A percentile compares a stretch with the other conserved stretches of the same genome.
These are phyloP conservation scores for Pseudomugil gertrudae DNA, from an alignment of 2,797 vertebrate species.

Conservation along the genomic window DNA sequence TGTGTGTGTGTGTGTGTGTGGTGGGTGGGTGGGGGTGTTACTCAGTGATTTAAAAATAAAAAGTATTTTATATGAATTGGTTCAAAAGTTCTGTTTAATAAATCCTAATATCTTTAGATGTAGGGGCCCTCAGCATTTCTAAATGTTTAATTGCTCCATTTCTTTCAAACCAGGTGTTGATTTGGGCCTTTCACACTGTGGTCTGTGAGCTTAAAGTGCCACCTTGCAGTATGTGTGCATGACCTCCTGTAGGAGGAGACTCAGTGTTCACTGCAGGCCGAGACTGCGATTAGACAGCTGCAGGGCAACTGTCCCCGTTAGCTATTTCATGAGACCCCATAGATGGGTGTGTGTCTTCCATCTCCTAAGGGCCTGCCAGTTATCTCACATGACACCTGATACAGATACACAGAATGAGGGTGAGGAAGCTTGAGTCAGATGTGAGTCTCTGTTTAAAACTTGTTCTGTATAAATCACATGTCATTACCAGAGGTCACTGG, in stretches of 20 bases:
- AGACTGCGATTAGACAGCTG: conserved; percentile 74
- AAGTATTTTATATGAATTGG: background rate
- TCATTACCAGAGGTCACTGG: conserved; percentile 78
- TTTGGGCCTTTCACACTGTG: conserved; percentile 64
- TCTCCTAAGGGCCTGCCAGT: conserved; percentile 71
- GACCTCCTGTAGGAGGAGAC: conserved; percentile 64
- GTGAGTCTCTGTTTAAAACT: conserved; percentile 67
- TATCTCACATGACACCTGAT: conserved; percentile 74
- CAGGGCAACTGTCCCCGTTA: conserved; percentile 70
- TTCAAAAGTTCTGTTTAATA: conserved; percentile 23
- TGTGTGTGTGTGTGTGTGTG: too few relatives aligned
- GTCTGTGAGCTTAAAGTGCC: conserved; percentile 66
- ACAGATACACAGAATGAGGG: conserved; percentile 50
- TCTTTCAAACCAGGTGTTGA: conserved; percentile 74
- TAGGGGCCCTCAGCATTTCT: conserved; percentile 18
- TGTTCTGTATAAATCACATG: conserved; percentile 79
- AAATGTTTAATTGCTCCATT: conserved; percentile 35
- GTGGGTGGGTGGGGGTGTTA: too few relatives aligned
- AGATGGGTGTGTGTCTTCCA: conserved; percentile 68
- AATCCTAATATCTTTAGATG: conserved; percentile 7
- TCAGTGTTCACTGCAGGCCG: conserved; percentile 60
- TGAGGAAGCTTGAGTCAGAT: conserved; percentile 35
- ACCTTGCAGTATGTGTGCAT: conserved; percentile 60
- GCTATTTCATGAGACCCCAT: conserved; percentile 74
- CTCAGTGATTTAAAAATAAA: too few relatives aligned